Evolutionary conservation across 2,888 invertebrate genomes (phyloP), one percentile per base, ranked within the genome.

Genomic region (Ophion ellenae): DNA sequence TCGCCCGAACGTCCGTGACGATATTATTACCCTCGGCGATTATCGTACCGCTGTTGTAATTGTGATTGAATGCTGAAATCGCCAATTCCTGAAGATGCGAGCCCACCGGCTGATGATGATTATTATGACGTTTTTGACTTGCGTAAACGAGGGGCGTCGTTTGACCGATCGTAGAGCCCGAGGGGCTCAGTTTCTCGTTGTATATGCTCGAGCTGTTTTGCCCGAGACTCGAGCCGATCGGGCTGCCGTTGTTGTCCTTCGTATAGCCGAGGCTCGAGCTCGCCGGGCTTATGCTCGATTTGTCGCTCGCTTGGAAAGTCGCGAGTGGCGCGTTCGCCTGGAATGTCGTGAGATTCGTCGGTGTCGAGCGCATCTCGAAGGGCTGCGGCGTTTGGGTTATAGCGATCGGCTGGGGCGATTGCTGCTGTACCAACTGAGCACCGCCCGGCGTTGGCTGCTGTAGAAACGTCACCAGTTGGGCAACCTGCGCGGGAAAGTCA

Each of bases 381-480:
- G 86, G 85, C 59, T 90, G 89, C 74, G 89, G 83, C 32, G 84
- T 81, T 81, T 91, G 91, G 17, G 89, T 81, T 82, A 92, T 90
- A 94, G 83, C 94, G 92, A 90, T 94, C 94, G 90, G 17, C 94
- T 95, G 92, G 86, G 88, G 90, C 94, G 94, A 83, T 28, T 78
- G 71, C 17, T 79, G 1, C 94, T 94, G 90, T 94, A 94, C 89
- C 94, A 93, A 83, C 94, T 95, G 91, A 94, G 94, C 84, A 24
- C 91, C 88, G 73, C 14, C 47, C 47, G 83, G 85, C 63, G 95
- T 94, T 80, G 96, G 95, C 67, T 95, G 94, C 90, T 97, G 97
- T 7, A 97, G 95, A 93, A 97, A 97, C 93, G 97, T 97, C 79
- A 97, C 97, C 84, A 97, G 94, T 90, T 97, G 97, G 74, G 96